A percentile compares a stretch with the other conserved stretches of the same genome.
These are phyloP conservation scores for Parnassius glacialis DNA, from an alignment of 2,888 invertebrate species.

Conservation along the genomic window DNA sequence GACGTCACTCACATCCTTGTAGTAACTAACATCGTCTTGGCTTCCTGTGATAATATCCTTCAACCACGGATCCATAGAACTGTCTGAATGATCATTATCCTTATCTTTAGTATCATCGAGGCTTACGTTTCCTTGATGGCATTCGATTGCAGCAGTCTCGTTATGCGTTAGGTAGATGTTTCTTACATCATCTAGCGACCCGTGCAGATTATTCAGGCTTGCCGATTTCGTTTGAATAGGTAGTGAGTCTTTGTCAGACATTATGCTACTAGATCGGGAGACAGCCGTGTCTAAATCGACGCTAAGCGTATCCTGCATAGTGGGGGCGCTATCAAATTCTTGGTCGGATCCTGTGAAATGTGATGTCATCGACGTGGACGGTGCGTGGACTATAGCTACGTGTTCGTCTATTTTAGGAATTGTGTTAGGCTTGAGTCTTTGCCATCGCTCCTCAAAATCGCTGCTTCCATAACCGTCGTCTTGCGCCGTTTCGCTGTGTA, in stretches of 20 bases:
- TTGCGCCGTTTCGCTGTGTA: constrained; percentile 37
- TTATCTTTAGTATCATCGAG: constrained; percentile 55
- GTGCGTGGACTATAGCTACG: constrained; percentile 68
- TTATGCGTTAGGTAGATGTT: constrained; percentile 73
- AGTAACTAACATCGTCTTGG: constrained; percentile 82
- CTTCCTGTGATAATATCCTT: constrained; percentile 80
- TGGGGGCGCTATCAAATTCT: constrained; percentile 49
- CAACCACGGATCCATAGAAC: constrained; percentile 81
- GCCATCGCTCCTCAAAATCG: constrained; percentile 89
- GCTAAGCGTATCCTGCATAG: constrained; percentile 55
- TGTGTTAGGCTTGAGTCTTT: constrained; percentile 84
- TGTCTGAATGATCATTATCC: constrained; percentile 64
- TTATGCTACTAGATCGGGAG: constrained; percentile 66
- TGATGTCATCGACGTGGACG: constrained; percentile 55
- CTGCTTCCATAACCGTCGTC: constrained; percentile 51
- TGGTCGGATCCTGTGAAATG: constrained; percentile 61
- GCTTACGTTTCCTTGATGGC: constrained; percentile 64
- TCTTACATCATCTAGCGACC: constrained; percentile 83
- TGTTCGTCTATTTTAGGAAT: constrained; percentile 81
- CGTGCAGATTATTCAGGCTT: constrained; percentile 84
- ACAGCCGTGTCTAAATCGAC: constrained; percentile 63
- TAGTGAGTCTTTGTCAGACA: constrained; percentile 68
- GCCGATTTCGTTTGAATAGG: constrained; percentile 72
- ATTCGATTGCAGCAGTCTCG: constrained; percentile 63
- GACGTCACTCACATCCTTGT: constrained; percentile 82